Evolutionary conservation across 2,113 vertebrate genomes (phyloP), one percentile per base, ranked within the genome.

Genomic region (Naja naja): DNA sequence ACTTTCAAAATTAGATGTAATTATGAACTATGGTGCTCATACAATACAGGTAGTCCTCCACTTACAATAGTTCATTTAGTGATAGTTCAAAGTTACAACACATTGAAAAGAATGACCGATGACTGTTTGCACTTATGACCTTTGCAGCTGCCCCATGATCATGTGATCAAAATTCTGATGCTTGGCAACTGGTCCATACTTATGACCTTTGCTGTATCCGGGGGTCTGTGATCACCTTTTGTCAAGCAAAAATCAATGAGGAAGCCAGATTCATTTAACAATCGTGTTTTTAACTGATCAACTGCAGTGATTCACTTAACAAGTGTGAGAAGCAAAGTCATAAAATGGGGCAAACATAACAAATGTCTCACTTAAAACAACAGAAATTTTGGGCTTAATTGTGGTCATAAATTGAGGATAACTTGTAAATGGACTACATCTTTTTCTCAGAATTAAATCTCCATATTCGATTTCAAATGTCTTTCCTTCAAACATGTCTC

Each of bases 361-460:
- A 30, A 64, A 64, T 30, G 27, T 30, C 27, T 56, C 22, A 23
- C 22, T 56, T 56, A 56, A 56, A 49, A 49, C 55, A 56, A 54
- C 53, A 54, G 55, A 56, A 56, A 56, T 2, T 2, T 12, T 52
- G 49, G 49, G 49, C 49, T 52, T 52, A 52, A 52, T 12, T 52
- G 49, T 64, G 58, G 27, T 64, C 1, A 4, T 64, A 64, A 64
- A 12, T 30, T 12, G 27, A 64, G 10, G 58, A 64, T 11, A 4
- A 64, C 58, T 27, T 30, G 27, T 30, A 64, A 30, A 64, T 64
- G 27, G 58, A 56, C 53, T 5, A 43, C 34, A 3, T 1, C 9
- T 64, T 52, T 89, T 96, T 93, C 88, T 91, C 53, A 1, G 34
- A 60, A 81, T 52, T 74, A 91, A 89, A 95, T 49, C 86, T 34